These are phyloP conservation scores for Phocoena phocoena DNA, from an alignment of 2,113 vertebrate genomes.

Conservation along the genomic window DNA sequence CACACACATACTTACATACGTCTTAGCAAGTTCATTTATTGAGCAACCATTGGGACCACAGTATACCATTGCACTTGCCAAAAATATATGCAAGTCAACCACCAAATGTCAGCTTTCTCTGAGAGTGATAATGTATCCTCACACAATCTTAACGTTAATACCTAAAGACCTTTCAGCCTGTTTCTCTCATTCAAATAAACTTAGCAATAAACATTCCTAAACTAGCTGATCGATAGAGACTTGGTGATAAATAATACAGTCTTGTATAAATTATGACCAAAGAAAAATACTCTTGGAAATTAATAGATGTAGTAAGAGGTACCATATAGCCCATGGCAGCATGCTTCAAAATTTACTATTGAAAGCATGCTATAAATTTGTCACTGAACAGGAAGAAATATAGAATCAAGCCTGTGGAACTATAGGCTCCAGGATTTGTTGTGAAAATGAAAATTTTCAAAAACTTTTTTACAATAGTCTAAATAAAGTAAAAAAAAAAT, in stretches of 20 bases:
- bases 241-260: slow-evolving; percentile 71
- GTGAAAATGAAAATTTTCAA: slow-evolving; percentile 50
- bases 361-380: slow-evolving; percentile 73
- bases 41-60: neutral
- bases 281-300: slow-evolving; percentile 71
- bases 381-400: slow-evolving; percentile 67
- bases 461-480: neutral
- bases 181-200: slow-evolving; percentile 69
- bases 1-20: too few species aligned
- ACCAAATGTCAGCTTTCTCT: slow-evolving; percentile 56
- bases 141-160: slow-evolving; percentile 1
- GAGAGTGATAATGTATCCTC: slow-evolving; percentile 30
- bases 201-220: slow-evolving; percentile 74
- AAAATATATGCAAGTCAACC: neutral
- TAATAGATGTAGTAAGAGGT: slow-evolving; percentile 74
- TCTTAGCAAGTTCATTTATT: neutral
- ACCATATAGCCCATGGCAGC: slow-evolving; percentile 41
- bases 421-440: slow-evolving; percentile 11
- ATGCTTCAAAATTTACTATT: slow-evolving; percentile 70
- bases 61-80: neutral
- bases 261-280: slow-evolving; percentile 72
- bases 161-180: slow-evolving; percentile 4
- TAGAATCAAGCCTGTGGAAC: slow-evolving; percentile 38
- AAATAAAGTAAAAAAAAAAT: neutral
- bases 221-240: slow-evolving; percentile 70